Base-by-base conservation (phyloP, 2,113 vertebrate species). In the Bostrychus sinensis region DNA sequence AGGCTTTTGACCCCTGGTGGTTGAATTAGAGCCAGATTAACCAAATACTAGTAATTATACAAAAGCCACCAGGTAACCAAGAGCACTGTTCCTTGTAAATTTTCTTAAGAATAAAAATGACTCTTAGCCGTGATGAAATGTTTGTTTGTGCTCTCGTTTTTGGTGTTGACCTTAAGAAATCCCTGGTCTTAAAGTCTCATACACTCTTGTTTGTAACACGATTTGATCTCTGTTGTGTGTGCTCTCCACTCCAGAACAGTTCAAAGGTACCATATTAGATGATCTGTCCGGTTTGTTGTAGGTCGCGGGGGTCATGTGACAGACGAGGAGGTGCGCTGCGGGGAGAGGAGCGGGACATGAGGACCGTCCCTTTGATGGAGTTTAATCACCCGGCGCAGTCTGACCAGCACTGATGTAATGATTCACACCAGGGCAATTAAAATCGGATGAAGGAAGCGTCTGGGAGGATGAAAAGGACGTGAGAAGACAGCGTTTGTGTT, bases 381-480 rank as follows among this genome's bases (percentile, higher is more conserved):
- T 46, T 43, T 71, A 63, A 73, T 75, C 59, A 84, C 62, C 28
- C 41, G 28, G 70, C 12, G 10, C 69, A 32, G 59, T 22, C 41
- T 50, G 43, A 72, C 62, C 56, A 56, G 2, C 20, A 56, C 51
- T 36, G 51, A 72, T 58, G 54, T 66, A 73, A 60, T 54, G 48
- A 86, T 77, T 69, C 62, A 80, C 72, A 63, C 32, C 55, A 45
- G 22, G 43, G 63, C 62, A 62, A 78, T 76, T 80, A 74, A 75
- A 71, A 50, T 45, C 30, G 68, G 57, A 62, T 55, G 71, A 78
- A 28, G 59, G 74, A 80, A 56, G 64, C 16, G 77, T 66, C 67
- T 65, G 54, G 14, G 3, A 17, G 64, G 67, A 72, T 70, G 55
- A 80, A 54, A 73, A 42, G 37, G 38, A 60, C 36, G 59, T 7